Evolutionary conservation across 1,140 invertebrate genomes (phyloP).

Genomic region (Platyura marginata): DNA sequence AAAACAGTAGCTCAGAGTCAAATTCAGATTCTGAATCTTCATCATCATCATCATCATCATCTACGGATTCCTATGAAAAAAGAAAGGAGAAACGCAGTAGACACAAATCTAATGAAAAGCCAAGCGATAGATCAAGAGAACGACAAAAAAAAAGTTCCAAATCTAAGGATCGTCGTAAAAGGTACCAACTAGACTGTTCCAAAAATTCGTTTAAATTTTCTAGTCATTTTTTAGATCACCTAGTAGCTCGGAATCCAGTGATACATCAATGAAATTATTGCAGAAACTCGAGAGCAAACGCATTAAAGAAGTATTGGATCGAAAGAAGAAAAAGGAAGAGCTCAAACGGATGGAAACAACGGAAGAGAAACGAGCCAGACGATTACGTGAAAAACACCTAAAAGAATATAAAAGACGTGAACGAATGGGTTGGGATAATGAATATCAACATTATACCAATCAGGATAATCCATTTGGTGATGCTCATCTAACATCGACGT

Average conservation of each 20-base stretch:
- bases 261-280: constrained; percentile 35
- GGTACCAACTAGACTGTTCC: not conserved
- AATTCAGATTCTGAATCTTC: too few species aligned
- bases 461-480: constrained; percentile 98
- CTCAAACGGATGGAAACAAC: constrained; percentile 84
- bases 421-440: constrained; percentile 91
- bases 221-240: not conserved
- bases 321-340: constrained; percentile 56
- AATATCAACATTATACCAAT: constrained; percentile 93
- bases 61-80: not conserved
- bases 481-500: constrained; percentile 77
- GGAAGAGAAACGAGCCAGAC: constrained; percentile 78
- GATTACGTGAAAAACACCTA: constrained; percentile 75
- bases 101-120: not conserved
- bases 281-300: constrained; percentile 54
- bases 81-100: not conserved
- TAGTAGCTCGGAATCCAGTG: not conserved
- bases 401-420: constrained; percentile 79
- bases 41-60: not conserved
- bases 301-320: constrained; percentile 40
- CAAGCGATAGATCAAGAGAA: not conserved
- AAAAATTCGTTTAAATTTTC: not conserved
- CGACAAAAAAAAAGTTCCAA: not conserved
- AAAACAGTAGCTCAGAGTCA: too few species aligned
- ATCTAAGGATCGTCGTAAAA: not conserved